Conservation (phyloP, 2,797 vertebrate genomes). For the Anabacerthia variegaticeps region DNA sequence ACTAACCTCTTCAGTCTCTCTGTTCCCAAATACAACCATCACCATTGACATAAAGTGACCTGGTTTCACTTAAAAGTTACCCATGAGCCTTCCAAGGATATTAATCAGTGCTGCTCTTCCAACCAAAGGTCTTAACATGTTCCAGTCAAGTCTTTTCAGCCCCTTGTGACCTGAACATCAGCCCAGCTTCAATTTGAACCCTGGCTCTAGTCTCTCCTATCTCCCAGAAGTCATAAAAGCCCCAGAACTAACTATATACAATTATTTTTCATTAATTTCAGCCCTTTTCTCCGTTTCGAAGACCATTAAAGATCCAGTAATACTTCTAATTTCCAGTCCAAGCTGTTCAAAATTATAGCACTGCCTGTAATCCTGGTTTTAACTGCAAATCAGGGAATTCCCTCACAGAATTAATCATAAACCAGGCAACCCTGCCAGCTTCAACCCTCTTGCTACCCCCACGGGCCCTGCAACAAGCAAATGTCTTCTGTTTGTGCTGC, state of each 20-base stretch:
- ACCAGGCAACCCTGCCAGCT: background rate
- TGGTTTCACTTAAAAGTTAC: background rate
- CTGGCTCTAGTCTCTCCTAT: background rate
- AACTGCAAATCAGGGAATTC: background rate
- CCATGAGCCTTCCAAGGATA: background rate
- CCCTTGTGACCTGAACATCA: background rate
- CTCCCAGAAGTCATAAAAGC: background rate
- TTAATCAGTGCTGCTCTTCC: background rate
- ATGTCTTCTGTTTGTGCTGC: background rate
- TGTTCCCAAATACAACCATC: background rate
- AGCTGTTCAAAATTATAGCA: background rate
- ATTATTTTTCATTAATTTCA: background rate
- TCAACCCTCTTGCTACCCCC: background rate
- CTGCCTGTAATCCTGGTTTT: background rate
- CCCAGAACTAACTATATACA: background rate
- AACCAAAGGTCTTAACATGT: background rate
- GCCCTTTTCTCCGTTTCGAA: background rate
- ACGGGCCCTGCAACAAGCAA: background rate
- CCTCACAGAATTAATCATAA: background rate
- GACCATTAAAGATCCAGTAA: background rate
- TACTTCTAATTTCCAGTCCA: background rate
- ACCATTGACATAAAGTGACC: background rate
- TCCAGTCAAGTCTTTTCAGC: background rate
- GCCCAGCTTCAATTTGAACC: background rate
- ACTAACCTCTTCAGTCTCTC: background rate